Evolutionary conservation across 1,140 invertebrate genomes (phyloP), one percentile per base, ranked within the genome.

Genomic region (Teleopsis dalmanni): DNA sequence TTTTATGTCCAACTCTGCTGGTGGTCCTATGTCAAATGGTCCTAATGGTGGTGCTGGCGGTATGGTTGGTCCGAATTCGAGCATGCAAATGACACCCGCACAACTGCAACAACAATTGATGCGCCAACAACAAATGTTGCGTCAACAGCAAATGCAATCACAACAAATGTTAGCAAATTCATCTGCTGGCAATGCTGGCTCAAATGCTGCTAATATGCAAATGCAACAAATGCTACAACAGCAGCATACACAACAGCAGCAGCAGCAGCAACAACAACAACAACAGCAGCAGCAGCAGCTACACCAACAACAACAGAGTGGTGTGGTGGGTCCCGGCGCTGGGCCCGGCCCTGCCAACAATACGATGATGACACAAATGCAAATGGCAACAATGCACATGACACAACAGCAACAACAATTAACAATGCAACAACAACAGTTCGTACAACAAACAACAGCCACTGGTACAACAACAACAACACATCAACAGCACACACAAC

Each of bases 301-400:
- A 22, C 18, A 11, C 3, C 18, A 31, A 56, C 62, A 57, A 53
- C 57, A 48, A 13, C 57, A 55, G 33, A 40, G 27, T 7, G 48
- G 48, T 27, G 56, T 57, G 35, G 58, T 58, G 0, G 64, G 55
- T 62, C 45, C 72, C 7, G 58, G 60, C 9, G 26, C 36, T 27
- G 34, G 21, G 16, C 49, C 37, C 48, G 56, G 50, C 58, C 72
- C 54, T 57, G 75, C 50, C 70, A 74, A 55, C 73, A 72, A 36
- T 35, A 33, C 23, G 31, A 70, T 70, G 59, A 62, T 62, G 62
- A 55, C 43, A 16, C 60, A 67, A 43, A 72, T 78, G 56, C 75
- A 81, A 67, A 80, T 82, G 73, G 70, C 76, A 47, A 80, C 76
- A 57, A 77, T 83, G 50, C 79, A 81, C 60, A 80, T 83, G 79